A percentile compares a stretch with the other conserved stretches of the same genome.
These are phyloP conservation scores for Peucedramus taeniatus DNA, from an alignment of 2,113 vertebrate genomes.

Conservation along the genomic window DNA sequence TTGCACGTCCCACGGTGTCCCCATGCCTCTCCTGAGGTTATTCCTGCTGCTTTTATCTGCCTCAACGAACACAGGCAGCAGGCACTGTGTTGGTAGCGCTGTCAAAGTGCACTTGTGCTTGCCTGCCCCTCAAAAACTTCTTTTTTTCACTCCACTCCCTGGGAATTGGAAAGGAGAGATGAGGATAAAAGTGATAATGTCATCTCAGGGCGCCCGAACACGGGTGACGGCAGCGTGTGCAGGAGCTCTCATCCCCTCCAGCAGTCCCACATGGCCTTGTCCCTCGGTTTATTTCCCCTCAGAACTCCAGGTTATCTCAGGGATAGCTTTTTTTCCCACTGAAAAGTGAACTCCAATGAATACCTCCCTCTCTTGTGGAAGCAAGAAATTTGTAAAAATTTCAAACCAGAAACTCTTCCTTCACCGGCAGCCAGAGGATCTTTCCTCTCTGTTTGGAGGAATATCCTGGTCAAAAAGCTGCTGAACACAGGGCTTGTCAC, in stretches of 20 bases:
- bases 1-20: rapidly evolving
- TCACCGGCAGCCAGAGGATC: rapidly evolving
- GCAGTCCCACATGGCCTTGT: not conserved
- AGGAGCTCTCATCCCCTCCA: not conserved
- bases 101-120: not conserved
- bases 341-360: not conserved
- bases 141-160: not conserved
- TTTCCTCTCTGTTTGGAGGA: not conserved
- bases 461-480: not conserved
- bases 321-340: not conserved
- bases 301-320: not conserved
- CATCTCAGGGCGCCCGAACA: not conserved
- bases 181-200: not conserved
- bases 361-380: not conserved
- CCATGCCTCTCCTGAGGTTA: not conserved
- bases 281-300: not conserved
- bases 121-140: not conserved
- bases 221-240: not conserved
- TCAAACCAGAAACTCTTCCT: not conserved
- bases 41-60: not conserved
- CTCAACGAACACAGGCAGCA: not conserved
- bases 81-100: not conserved
- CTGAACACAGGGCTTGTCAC: not conserved
- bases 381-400: not conserved
- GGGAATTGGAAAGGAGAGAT: not conserved